phyloP scores from a whole-genome alignment of 2,888 invertebrate genomes.

The Oxyteleia sp. region DNA sequence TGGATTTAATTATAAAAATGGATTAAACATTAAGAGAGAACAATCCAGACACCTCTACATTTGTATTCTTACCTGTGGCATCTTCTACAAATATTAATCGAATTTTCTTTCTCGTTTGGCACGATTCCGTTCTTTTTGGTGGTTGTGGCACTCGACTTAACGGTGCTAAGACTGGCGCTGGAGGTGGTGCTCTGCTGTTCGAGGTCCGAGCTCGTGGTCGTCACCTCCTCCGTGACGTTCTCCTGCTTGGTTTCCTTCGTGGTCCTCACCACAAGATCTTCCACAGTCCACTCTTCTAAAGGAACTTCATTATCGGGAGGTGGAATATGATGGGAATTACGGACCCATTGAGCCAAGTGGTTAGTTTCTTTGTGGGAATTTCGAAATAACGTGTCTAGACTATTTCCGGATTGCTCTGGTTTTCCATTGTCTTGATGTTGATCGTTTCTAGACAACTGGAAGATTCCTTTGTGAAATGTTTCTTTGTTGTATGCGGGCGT shows the following conservation, averaged over 20 bases:
- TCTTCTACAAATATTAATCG: slow-evolving; percentile 85
- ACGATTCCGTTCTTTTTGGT: slow-evolving; percentile 82
- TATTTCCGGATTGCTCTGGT: slow-evolving; percentile 77
- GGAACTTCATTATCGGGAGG: slow-evolving; percentile 83
- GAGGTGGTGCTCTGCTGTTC: slow-evolving; percentile 86
- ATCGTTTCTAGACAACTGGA: slow-evolving; percentile 61
- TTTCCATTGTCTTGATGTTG: slow-evolving; percentile 72
- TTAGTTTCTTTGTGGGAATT: slow-evolving; percentile 80
- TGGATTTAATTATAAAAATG: no score
- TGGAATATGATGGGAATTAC: slow-evolving; percentile 85
- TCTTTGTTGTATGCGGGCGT: slow-evolving; percentile 56
- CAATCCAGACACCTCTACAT: not conserved
- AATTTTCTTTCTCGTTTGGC: slow-evolving; percentile 81
- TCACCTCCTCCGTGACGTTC: slow-evolving; percentile 78
- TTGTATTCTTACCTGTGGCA: slow-evolving; percentile 84
- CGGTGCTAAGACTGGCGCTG: slow-evolving; percentile 85
- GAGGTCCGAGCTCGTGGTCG: slow-evolving; percentile 82
- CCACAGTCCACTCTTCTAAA: slow-evolving; percentile 85
- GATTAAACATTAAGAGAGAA: not conserved
- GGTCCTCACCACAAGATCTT: slow-evolving; percentile 84
- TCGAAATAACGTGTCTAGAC: slow-evolving; percentile 77
- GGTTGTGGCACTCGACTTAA: slow-evolving; percentile 83
- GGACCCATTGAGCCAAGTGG: slow-evolving; percentile 85
- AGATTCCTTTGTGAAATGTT: slow-evolving; percentile 70
- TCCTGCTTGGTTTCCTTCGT: slow-evolving; percentile 78